A percentile compares a stretch with the other conserved stretches of the same genome.
phyloP scores from a whole-genome alignment of 2,797 vertebrate genomes.

The Octomys mimax region DNA sequence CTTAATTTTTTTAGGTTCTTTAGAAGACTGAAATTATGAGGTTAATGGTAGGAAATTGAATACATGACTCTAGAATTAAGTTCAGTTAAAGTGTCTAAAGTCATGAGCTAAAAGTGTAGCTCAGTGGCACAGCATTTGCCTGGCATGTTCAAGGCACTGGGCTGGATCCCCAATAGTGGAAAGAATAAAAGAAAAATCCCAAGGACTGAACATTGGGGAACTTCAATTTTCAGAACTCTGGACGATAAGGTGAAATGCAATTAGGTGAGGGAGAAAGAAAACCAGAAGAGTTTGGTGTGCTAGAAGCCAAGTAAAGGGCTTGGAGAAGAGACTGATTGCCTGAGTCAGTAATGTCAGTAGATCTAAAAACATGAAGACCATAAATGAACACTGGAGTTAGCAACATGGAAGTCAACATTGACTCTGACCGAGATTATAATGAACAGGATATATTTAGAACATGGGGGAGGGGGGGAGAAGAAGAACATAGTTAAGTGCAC shows the following conservation, averaged over 20 bases:
- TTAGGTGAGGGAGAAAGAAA: background rate
- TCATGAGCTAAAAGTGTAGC: background rate
- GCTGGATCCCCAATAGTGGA: background rate
- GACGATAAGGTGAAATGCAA: conserved; percentile 4
- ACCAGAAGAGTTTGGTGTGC: background rate
- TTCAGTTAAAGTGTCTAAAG: conserved; percentile 4
- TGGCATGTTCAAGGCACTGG: background rate
- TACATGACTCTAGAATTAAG: background rate
- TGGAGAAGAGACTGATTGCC: background rate
- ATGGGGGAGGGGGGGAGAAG: background rate
- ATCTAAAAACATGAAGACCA: background rate
- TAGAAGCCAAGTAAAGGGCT: background rate
- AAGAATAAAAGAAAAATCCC: background rate
- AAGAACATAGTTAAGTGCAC: background rate
- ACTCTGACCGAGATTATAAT: background rate
- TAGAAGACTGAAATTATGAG: conserved; percentile 9
- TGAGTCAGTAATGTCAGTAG: background rate
- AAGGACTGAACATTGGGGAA: background rate
- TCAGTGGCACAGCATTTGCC: background rate
- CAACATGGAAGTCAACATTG: background rate
- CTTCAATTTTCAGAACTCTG: background rate
- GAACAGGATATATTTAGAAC: conserved; percentile 4
- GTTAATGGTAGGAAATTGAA: background rate
- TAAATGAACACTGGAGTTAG: background rate
- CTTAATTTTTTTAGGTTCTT: background rate